Conservation (phyloP, 37 sponge, comb jelly and placozoan genomes). For the Theonella swinhoei region DNA sequence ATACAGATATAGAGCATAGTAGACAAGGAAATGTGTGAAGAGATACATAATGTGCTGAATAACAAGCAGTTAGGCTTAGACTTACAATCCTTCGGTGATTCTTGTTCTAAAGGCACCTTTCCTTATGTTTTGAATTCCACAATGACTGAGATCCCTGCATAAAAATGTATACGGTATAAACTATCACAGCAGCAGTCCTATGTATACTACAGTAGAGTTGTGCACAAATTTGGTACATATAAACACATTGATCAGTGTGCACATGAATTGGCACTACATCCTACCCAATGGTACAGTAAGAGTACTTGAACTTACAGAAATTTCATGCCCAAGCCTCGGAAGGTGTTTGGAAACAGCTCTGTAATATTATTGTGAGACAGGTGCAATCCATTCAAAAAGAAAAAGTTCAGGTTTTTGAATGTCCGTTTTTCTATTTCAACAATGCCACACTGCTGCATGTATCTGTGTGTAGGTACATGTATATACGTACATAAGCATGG, state of each 20-base stretch:
- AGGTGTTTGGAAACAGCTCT: not conserved
- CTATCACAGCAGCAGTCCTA: not conserved
- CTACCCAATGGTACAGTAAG: not conserved
- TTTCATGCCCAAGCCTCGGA: not conserved
- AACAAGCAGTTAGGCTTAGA: too few species aligned
- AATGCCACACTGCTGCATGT: not conserved
- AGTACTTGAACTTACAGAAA: not conserved
- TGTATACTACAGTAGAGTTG: too few species aligned
- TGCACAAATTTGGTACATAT: too few species aligned
- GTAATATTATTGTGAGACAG: not conserved
- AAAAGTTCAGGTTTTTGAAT: not conserved
- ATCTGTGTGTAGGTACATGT: not conserved
- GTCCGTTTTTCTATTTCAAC: not conserved
- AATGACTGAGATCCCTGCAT: slow-evolving; percentile 29
- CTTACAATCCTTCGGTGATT: slow-evolving; percentile 23
- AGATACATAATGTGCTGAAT: too few species aligned
- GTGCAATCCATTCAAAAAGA: not conserved
- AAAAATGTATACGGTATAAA: not conserved
- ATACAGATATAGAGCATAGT: too few species aligned
- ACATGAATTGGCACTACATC: not conserved
- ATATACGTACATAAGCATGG: too few species aligned
- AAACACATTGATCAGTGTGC: too few species aligned
- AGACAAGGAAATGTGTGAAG: too few species aligned
- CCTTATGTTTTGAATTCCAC: slow-evolving; percentile 37
- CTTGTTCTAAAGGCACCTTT: slow-evolving; percentile 17